Percentiles rank a stretch among this genome's conserved stretches.
phyloP scores from a whole-genome alignment of 2,888 invertebrate species.

The Pseudoips prasinana region DNA sequence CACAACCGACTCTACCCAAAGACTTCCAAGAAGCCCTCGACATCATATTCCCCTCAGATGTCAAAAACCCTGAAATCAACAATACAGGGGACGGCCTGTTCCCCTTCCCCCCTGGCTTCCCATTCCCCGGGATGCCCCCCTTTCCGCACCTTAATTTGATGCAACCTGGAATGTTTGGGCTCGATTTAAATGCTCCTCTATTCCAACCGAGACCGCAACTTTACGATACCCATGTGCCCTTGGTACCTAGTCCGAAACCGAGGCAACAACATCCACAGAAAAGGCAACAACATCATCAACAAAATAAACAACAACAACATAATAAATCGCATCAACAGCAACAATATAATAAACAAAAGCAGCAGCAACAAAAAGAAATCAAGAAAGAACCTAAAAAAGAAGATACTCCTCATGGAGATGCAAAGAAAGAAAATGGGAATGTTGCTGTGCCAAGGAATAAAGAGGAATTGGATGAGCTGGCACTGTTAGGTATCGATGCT shows the following conservation, averaged over 20 bases:
- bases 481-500: slow-evolving; percentile 93
- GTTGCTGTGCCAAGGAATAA: slow-evolving; percentile 48
- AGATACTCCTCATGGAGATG: not conserved
- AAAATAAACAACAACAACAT: slow-evolving; percentile 27
- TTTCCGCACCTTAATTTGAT: slow-evolving; percentile 41
- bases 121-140: slow-evolving; percentile 38
- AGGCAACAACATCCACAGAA: slow-evolving; percentile 24
- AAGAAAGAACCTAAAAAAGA: slow-evolving; percentile 1
- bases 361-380: slow-evolving; percentile 7
- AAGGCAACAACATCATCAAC: slow-evolving; percentile 17
- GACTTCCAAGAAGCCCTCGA: slow-evolving; percentile 86
- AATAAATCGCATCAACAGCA: slow-evolving; percentile 23
- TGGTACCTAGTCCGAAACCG: slow-evolving; percentile 44
- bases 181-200: slow-evolving; percentile 55
- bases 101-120: slow-evolving; percentile 37
- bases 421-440: slow-evolving; percentile 21
- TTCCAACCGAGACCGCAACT: slow-evolving; percentile 58
- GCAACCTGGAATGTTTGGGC: slow-evolving; percentile 60
- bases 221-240: slow-evolving; percentile 66
- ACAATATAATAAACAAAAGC: slow-evolving; percentile 28
- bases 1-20: slow-evolving; percentile 71
- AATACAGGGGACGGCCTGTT: slow-evolving; percentile 27
- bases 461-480: slow-evolving; percentile 87
- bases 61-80: slow-evolving; percentile 39
- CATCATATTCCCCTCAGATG: slow-evolving; percentile 83